These are phyloP conservation scores for Lepus europaeus DNA, from an alignment of 2,113 vertebrate genomes.

Conservation along the genomic window DNA sequence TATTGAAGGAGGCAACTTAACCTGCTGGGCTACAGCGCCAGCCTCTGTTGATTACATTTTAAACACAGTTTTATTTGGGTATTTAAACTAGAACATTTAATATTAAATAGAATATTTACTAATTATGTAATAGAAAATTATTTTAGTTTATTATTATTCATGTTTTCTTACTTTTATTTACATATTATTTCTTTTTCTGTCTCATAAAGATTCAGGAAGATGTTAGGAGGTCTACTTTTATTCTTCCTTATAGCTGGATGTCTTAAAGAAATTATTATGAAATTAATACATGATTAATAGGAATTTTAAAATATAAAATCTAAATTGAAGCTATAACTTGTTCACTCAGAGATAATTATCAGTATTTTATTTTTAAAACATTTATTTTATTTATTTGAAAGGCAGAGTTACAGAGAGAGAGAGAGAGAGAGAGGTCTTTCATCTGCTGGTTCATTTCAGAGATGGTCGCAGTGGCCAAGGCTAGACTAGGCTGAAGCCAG, in stretches of 20 bases:
- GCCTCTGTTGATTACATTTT: not conserved
- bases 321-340: not conserved
- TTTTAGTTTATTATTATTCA: not conserved
- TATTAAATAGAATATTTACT: too few relatives aligned
- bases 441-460: too few relatives aligned
- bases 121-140: not conserved
- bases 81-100: too few relatives aligned
- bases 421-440: too few relatives aligned
- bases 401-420: too few relatives aligned
- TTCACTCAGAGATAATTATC: not conserved
- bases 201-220: not conserved
- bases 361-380: too few relatives aligned
- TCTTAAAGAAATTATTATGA: not conserved
- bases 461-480: too few relatives aligned
- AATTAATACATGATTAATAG: not conserved
- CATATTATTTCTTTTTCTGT: not conserved
- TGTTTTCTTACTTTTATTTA: not conserved
- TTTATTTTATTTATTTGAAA: too few relatives aligned
- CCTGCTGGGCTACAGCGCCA: too few relatives aligned
- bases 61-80: not conserved
- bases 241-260: not conserved
- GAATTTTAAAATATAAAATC: not conserved
- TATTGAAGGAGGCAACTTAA: too few relatives aligned
- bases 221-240: not conserved
- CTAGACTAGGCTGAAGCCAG: too few relatives aligned